phyloP scores from a whole-genome alignment of 2,888 invertebrate genomes.

The Nesidiocoris tenuis region DNA sequence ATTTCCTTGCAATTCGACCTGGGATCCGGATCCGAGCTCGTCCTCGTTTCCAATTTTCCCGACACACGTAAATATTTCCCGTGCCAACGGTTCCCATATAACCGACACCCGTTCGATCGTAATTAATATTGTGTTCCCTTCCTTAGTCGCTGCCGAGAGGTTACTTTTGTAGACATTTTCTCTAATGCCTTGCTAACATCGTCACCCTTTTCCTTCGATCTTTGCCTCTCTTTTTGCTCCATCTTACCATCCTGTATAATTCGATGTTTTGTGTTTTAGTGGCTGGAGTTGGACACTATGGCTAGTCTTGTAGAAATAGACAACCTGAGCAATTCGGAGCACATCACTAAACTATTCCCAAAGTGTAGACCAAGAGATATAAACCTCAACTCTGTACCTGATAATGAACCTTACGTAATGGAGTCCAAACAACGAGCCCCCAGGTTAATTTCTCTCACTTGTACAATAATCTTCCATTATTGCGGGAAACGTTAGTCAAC shows the following conservation, averaged over 20 bases:
- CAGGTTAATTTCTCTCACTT: constrained; percentile 43
- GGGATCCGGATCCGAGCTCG: neutral
- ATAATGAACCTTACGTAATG: constrained; percentile 57
- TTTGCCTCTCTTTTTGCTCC: neutral
- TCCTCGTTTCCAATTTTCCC: neutral
- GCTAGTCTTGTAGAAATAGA: constrained; percentile 51
- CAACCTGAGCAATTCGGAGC: constrained; percentile 62
- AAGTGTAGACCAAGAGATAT: constrained; percentile 77
- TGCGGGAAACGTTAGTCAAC: too few species aligned
- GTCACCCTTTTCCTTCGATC: too few species aligned
- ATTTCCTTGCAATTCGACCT: neutral
- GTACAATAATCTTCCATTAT: too few species aligned
- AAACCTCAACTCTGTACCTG: constrained; percentile 60
- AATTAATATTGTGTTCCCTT: neutral
- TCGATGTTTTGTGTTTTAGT: constrained; percentile 38
- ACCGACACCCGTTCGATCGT: neutral
- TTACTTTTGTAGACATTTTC: neutral
- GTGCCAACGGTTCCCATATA: too few species aligned
- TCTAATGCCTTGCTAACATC: neutral
- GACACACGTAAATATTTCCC: too few species aligned
- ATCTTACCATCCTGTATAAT: constrained; percentile 20
- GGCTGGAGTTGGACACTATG: constrained; percentile 47
- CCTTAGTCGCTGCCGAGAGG: neutral
- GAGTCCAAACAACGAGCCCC: constrained; percentile 52
- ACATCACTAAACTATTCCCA: constrained; percentile 81